Evolutionary conservation across 30 jellyfish, hydroid and myxozoan genomes (phyloP), one percentile per base, ranked within the genome.

Genomic region (Haliclystus octoradiatus): DNA sequence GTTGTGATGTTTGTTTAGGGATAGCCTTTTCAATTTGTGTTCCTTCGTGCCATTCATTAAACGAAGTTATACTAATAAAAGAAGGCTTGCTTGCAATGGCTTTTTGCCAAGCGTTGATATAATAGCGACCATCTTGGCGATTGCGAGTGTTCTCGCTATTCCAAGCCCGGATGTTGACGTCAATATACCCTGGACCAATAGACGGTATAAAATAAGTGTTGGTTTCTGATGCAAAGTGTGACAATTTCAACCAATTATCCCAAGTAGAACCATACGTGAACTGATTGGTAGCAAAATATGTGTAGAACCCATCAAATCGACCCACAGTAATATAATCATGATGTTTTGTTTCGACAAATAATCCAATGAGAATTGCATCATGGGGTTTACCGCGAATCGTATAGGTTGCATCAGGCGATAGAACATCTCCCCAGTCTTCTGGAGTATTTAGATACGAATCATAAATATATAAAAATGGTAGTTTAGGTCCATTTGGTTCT

Each of bases 21-120:
- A 75, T 52, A 9, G 98, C 98, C 23, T 53, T 81, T 62, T 89
- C 98, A 31, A 89, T 89, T 65, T 89, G 98, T 19, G 98, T 80
- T 9, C 98, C 98, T 63, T 89, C 98, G 61, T 89, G 98, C 98
- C 98, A 89, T 72, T 89, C 98, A 63, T 89, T 89, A 49, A 89
- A 89, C 0, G 98, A 89, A 0, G 98, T 89, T 1, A 89, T 77
- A 4, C 95, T 81, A n/a, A 89, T 57, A 0, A 89, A 31, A 2
- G 62, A 52, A 50, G 98, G 94, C 30, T 69, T 2, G 5, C 49
- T 66, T 12, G 67, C 64, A 46, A 89, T 26, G 0, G 98, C 95
- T 29, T 73, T 28, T 3, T 33, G 40, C 98, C 98, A 89, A 52
- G 95, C 69, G 62, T 76, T 72, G 52, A 52, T 52, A 61, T 89